Conservation (phyloP, 2,888 invertebrate genomes). For the Dermolepida albohirtum region DNA sequence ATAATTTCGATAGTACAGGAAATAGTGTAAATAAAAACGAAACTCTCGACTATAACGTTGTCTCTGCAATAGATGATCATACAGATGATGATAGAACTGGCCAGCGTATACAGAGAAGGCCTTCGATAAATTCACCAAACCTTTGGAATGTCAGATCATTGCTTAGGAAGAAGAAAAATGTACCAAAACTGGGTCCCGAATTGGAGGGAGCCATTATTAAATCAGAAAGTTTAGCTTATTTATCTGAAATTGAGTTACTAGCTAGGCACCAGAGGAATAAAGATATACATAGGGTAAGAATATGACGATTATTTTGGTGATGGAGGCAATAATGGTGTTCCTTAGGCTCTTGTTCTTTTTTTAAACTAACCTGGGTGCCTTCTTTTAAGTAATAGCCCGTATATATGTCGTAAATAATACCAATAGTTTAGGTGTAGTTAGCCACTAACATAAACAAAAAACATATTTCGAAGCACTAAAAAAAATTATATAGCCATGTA, state of each 20-base stretch:
- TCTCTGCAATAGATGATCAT: constrained; percentile 27
- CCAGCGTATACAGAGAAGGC: constrained; percentile 35
- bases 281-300: constrained; percentile 68
- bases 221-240: constrained; percentile 67
- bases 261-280: constrained; percentile 67
- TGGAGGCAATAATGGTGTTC: constrained; percentile 41
- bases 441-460: too few relatives aligned
- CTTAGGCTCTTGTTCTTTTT: constrained; percentile 4
- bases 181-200: constrained; percentile 65
- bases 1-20: constrained; percentile 19
- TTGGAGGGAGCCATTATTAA: constrained; percentile 67
- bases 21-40: constrained; percentile 39
- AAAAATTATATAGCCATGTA: too few relatives aligned
- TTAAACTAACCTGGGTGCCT: constrained; percentile 25
- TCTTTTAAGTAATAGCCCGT: constrained; percentile 24
- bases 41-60: constrained; percentile 3
- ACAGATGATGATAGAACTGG: constrained; percentile 20
- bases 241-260: constrained; percentile 66
- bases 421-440: too few relatives aligned
- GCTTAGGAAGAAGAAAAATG: constrained; percentile 58
- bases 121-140: constrained; percentile 46
- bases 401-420: too few relatives aligned
- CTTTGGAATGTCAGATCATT: constrained; percentile 62
- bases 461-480: too few relatives aligned
- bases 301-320: constrained; percentile 45